Evolutionary conservation across 2,888 invertebrate species (phyloP), one percentile per base, ranked within the genome.

Genomic region (Metalampra italica): DNA sequence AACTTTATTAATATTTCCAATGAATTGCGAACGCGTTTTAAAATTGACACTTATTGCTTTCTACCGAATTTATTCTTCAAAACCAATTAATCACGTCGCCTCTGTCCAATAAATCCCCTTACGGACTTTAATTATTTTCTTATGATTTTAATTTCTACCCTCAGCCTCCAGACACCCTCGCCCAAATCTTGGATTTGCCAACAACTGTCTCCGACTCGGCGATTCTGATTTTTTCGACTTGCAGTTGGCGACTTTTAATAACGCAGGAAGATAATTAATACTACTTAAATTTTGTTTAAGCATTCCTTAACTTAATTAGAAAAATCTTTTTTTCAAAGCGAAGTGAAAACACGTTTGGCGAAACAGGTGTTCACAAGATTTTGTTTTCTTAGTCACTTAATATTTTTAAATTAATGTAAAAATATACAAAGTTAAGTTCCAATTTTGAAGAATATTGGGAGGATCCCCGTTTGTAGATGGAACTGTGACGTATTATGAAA

Each of bases 71-170:
- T 82, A 74, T 76, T 67, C 71, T 65, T 64, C 70, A 78, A 79
- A 81, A 82, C 75, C 85, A 89, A 90, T 90, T 89, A 90, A 90
- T 90, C 90, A 90, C 82, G 83, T 78, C 75, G 72, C 71, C 74
- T 74, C 75, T 77, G 78, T 82, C 85, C 87, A 87, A 90, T 90
- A 90, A 90, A 88, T 90, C 82, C 86, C 82, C 81, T 81, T 79
- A 82, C 86, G 81, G 77, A 81, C 79, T 86, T 85, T 86, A 88
- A 90, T 90, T 90, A 89, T 89, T 89, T 90, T 89, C 88, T 88
- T 90, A 90, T 88, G 86, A 90, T 88, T 90, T 88, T 87, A 88
- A 90, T 90, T 90, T 88, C 75, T 78, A 60, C 69, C 61, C 62
- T 62, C 58, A 29, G 40, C 38, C 13, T 22, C 4, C 29, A 47